Evolutionary conservation across 2,797 vertebrate species (phyloP), one percentile per base, ranked within the genome.

Genomic region (Hippopotamyrus pictus): DNA sequence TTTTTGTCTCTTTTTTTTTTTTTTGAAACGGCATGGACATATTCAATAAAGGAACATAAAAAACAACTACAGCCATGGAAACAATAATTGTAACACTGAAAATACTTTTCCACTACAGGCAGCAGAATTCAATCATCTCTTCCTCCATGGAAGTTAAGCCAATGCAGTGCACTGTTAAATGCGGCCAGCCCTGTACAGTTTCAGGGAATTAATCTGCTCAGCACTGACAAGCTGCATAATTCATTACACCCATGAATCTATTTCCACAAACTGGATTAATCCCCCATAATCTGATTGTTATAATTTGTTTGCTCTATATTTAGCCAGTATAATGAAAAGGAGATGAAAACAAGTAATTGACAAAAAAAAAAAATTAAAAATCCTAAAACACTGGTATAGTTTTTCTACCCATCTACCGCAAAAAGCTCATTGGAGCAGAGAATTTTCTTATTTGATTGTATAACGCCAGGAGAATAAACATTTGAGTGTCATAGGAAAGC

Each of bases 21-120:
- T 83, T 84, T 37, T 37, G 8, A 59, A 46, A 65, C 86, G 6
- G 29, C 90, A 88, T 62, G 76, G 87, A 76, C 89, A 65, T 69
- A 62, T 90, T 86, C 88, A 90, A 90, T 89, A 84, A 76, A 76
- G 54, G 29, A 73, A 73, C 65, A 73, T 73, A 17, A n/a, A 65
- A n/a, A 86, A 89, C 85, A 86, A 90, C 84, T 89, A 90, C 88
- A 90, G 91, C 88, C 59, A 44, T 51, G 44, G 84, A 69, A 44
- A 82, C 88, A 89, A 90, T 92, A 91, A 91, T 88, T 73, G 3
- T 79, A 79, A 87, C 25, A 87, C 88, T 88, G 90, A 87, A 90
- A 90, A 91, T 90, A 87, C 89, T 88, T 91, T 76, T 57, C 90
- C 44, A 54, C 88, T 88, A 91, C 84, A 84, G 84, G 37, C 88